Conservation (phyloP, 2,797 vertebrate species). For the Liparis tanakae region DNA sequence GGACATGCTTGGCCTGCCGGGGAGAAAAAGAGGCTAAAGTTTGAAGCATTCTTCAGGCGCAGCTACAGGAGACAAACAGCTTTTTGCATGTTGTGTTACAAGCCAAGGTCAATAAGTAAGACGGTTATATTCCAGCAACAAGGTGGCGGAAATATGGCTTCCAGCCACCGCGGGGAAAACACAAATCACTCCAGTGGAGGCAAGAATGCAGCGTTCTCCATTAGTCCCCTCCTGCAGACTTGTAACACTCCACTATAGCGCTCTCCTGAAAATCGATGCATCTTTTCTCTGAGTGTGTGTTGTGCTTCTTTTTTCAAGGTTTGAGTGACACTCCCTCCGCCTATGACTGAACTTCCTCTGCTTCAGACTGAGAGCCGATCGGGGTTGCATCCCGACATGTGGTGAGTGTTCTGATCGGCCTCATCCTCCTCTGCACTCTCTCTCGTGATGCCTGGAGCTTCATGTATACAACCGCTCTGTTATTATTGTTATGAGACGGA, state of each 20-base stretch:
- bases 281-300: constrained; percentile 44
- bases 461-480: neutral
- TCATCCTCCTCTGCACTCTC: neutral
- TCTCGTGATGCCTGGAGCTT: neutral
- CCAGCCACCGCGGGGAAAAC: constrained; percentile 44
- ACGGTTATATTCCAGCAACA: constrained; percentile 48
- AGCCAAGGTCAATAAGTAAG: constrained; percentile 54
- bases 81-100: constrained; percentile 64
- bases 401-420: constrained; percentile 45
- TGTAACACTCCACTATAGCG: constrained; percentile 46
- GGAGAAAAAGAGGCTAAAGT: constrained; percentile 80
- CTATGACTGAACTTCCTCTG: constrained; percentile 14
- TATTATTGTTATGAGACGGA: constrained; percentile 7
- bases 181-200: constrained; percentile 50
- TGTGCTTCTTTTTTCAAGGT: constrained; percentile 58
- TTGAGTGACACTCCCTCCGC: constrained; percentile 46
- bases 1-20: constrained; percentile 86
- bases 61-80: constrained; percentile 56
- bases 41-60: constrained; percentile 75
- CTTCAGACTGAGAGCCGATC: constrained; percentile 29
- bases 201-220: constrained; percentile 57
- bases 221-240: constrained; percentile 49
- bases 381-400: constrained; percentile 22
- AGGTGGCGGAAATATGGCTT: constrained; percentile 42
- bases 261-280: constrained; percentile 45